phyloP scores from a whole-genome alignment of 2,888 invertebrate genomes.

The Helobdella robusta region DNA sequence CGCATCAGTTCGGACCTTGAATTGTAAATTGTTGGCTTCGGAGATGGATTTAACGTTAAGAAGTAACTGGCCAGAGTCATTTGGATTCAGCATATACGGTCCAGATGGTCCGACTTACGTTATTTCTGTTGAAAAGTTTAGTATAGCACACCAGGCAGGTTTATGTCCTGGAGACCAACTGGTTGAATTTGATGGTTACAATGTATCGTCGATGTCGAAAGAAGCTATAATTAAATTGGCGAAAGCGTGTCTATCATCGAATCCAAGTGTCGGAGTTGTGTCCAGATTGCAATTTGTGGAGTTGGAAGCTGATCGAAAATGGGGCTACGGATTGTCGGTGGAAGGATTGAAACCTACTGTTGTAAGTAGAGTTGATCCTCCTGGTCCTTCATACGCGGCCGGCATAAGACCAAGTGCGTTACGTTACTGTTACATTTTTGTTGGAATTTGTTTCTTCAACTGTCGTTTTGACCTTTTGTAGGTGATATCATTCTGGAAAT shows the following conservation, averaged over 20 bases:
- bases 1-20: no score
- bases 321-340: slow-evolving; percentile 43
- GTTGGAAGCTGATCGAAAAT: slow-evolving; percentile 36
- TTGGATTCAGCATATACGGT: slow-evolving; percentile 46
- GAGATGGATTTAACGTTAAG: slow-evolving; percentile 10
- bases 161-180: slow-evolving; percentile 44
- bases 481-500: slow-evolving; percentile 45
- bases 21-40: no score
- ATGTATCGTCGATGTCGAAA: slow-evolving; percentile 43
- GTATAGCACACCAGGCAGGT: slow-evolving; percentile 43
- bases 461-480: slow-evolving; percentile 22
- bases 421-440: slow-evolving; percentile 1
- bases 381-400: slow-evolving; percentile 42
- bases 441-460: neutral
- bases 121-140: slow-evolving; percentile 41
- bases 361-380: slow-evolving; percentile 41
- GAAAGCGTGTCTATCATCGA: slow-evolving; percentile 37
- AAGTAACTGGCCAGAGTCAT: slow-evolving; percentile 42
- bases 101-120: slow-evolving; percentile 45
- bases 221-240: slow-evolving; percentile 41
- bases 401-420: slow-evolving; percentile 44
- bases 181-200: slow-evolving; percentile 44
- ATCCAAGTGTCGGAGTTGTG: slow-evolving; percentile 45
- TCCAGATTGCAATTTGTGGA: slow-evolving; percentile 40
- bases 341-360: slow-evolving; percentile 40